Percentiles rank a stretch among this genome's conserved stretches.
Conservation (phyloP, 2,113 vertebrate species). For the Corydoras sp. region DNA sequence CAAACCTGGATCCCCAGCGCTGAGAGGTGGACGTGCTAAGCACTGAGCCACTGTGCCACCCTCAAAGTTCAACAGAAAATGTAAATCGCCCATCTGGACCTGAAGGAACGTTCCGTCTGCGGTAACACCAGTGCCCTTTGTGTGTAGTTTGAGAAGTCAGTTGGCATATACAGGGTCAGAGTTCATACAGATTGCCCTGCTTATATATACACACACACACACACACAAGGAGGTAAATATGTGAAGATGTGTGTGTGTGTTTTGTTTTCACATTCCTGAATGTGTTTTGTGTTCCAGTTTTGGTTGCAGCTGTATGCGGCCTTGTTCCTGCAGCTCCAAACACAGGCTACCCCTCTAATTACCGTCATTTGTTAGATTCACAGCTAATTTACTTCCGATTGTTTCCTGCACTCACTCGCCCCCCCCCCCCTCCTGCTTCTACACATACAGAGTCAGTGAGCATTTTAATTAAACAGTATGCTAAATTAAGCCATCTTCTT, state of each 20-base stretch:
- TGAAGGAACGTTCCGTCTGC: constrained; percentile 4
- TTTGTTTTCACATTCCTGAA: constrained; percentile 21
- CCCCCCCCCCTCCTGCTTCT: constrained; percentile 12
- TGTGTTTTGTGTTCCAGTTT: constrained; percentile 33
- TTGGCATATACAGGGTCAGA: constrained; percentile 8
- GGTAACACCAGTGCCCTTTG: constrained; percentile 7
- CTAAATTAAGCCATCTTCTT: constrained; percentile 40
- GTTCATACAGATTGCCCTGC: neutral
- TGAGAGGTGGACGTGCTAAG: no score
- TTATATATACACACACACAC: neutral
- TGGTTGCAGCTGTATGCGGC: constrained; percentile 45
- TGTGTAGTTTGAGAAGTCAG: neutral
- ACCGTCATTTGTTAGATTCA: constrained; percentile 66
- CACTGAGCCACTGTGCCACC: no score
- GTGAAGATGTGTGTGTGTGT: neutral
- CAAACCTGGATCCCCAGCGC: no score
- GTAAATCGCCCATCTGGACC: constrained; percentile 28
- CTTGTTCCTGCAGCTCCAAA: constrained; percentile 45
- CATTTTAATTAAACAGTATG: constrained; percentile 44
- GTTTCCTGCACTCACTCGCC: constrained; percentile 46
- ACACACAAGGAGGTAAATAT: neutral
- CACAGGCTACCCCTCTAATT: constrained; percentile 57
- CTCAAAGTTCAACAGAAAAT: neutral
- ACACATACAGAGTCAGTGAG: constrained; percentile 10
- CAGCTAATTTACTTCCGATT: constrained; percentile 60